Evolutionary conservation across 2,888 invertebrate genomes (phyloP).

Genomic region (Druceiella hillmani): DNA sequence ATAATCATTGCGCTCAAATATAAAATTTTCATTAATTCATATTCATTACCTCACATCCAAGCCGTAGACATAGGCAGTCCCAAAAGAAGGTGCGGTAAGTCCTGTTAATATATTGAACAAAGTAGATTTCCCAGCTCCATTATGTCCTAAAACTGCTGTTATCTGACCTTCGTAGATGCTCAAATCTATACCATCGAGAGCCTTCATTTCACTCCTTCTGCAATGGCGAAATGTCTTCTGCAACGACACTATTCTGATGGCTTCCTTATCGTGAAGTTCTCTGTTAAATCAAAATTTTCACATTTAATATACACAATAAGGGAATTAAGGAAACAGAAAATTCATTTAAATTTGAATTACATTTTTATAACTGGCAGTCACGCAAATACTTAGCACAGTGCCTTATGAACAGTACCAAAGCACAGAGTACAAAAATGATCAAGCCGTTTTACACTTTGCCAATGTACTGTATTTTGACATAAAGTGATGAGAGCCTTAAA

Average conservation of each 20-base stretch:
- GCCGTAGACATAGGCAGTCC: constrained; percentile 70
- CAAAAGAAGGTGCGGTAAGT: constrained; percentile 65
- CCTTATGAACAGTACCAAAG: too few species aligned
- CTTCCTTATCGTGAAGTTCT: constrained; percentile 68
- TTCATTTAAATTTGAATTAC: too few species aligned
- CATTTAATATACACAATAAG: too few species aligned
- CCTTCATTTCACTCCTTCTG: constrained; percentile 62
- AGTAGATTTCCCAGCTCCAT: constrained; percentile 85
- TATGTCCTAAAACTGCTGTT: constrained; percentile 80
- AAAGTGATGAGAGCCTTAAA: too few species aligned
- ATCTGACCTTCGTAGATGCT: constrained; percentile 84
- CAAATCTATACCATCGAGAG: constrained; percentile 71
- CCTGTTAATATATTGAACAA: constrained; percentile 82
- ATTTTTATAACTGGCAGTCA: too few species aligned
- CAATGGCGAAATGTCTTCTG: constrained; percentile 68
- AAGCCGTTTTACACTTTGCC: too few species aligned
- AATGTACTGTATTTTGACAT: too few species aligned
- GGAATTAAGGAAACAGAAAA: too few species aligned
- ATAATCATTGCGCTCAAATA: too few species aligned
- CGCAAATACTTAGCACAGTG: too few species aligned
- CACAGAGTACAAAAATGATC: too few species aligned
- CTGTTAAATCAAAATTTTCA: constrained; percentile 32
- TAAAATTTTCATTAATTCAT: too few species aligned
- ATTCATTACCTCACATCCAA: constrained; percentile 66
- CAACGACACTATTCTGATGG: constrained; percentile 67